Conservation (phyloP, 2,888 invertebrate genomes). For the Tricholauxania praeusta region DNA sequence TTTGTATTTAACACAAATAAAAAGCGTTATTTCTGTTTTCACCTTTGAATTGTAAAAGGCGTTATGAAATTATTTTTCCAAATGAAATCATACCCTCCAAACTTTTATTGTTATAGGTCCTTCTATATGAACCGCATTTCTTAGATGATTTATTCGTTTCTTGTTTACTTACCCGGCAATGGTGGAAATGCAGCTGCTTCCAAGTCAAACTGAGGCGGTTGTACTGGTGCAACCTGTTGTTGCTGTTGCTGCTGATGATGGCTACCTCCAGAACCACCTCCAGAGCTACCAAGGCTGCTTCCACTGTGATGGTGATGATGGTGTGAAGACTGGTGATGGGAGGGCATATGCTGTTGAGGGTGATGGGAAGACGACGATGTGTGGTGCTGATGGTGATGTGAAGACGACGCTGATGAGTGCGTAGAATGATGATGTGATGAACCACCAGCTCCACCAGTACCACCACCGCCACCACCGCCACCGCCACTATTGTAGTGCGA, state of each 20-base stretch:
- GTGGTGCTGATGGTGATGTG: slow-evolving; percentile 55
- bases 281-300: slow-evolving; percentile 47
- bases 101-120: too few relatives aligned
- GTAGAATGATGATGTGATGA: slow-evolving; percentile 55
- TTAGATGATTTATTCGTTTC: slow-evolving; percentile 9
- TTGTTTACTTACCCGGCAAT: slow-evolving; percentile 72
- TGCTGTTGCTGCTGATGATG: slow-evolving; percentile 62
- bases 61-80: too few relatives aligned
- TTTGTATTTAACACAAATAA: too few relatives aligned
- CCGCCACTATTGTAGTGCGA: slow-evolving; percentile 55
- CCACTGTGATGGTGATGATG: slow-evolving; percentile 53
- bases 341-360: slow-evolving; percentile 54
- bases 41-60: too few relatives aligned
- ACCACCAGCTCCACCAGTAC: slow-evolving; percentile 37
- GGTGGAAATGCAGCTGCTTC: slow-evolving; percentile 86
- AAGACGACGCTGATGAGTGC: slow-evolving; percentile 46
- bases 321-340: slow-evolving; percentile 50
- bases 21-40: too few relatives aligned
- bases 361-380: slow-evolving; percentile 53
- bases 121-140: background rate
- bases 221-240: slow-evolving; percentile 62
- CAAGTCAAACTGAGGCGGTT: slow-evolving; percentile 79
- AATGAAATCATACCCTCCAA: too few relatives aligned
- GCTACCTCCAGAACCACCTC: slow-evolving; percentile 47
- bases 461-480: slow-evolving; percentile 42